Evolutionary conservation across 2,888 invertebrate species (phyloP), one percentile per base, ranked within the genome.

Genomic region (Xanthia togata): DNA sequence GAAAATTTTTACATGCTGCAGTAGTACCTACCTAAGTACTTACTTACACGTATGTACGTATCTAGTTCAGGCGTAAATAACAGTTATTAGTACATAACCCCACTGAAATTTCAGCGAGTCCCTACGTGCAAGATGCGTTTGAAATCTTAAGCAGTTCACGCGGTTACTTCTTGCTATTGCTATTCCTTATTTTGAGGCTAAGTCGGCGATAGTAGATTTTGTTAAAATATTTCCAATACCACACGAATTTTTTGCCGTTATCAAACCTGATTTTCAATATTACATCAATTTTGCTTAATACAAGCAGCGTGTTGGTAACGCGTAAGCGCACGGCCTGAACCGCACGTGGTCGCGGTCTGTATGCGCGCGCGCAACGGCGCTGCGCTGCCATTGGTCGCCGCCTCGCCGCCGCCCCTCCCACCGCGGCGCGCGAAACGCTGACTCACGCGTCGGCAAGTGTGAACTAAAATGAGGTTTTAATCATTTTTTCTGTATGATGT

Each of bases 381-480:
- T 85, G 89, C 83, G 78, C 90, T 77, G 89, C 92, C 90, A 96
- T 96, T 96, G 96, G 96, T 82, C 90, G 87, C 69, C 89, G 87
- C 91, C 91, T 94, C 90, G 87, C 73, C 89, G 84, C 92, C 92
- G 95, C 95, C 95, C 94, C 96, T 92, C 96, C 95, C 95, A 94
- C 93, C 90, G 87, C 89, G 87, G 77, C 82, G 70, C 77, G 85
- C 88, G 88, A 90, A 89, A 83, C 89, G 91, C 91, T 93, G 93
- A 93, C 91, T 94, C 94, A 94, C 86, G 88, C 87, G 86, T 83
- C 78, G 72, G 53, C 73, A 77, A 79, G 85, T 84, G 76, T 82
- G 78, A 82, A 83, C 75, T 71, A 41, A 74, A 80, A 59, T 78
- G 68, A 71, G 69, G 59, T 64, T 85, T 79, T 74, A 77, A 77